These are phyloP conservation scores for Turnix velox DNA, from an alignment of 2,113 vertebrate species.

Conservation along the genomic window DNA sequence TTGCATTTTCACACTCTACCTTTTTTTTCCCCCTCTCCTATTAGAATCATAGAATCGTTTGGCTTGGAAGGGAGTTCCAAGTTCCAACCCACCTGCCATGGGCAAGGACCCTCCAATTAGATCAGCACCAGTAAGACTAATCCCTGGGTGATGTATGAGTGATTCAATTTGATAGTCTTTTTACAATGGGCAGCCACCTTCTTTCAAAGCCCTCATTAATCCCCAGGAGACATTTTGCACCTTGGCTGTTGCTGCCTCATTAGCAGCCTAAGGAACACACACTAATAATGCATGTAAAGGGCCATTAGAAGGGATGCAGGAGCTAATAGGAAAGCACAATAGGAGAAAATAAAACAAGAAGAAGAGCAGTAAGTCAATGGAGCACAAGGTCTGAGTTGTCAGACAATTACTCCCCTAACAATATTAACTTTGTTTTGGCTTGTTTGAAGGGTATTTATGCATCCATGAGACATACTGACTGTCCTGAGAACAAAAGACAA, in stretches of 20 bases:
- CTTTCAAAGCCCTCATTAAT: slow-evolving; percentile 39
- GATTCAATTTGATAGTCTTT: background rate
- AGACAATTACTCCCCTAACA: background rate
- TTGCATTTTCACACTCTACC: background rate
- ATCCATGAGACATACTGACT: background rate
- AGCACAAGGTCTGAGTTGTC: background rate
- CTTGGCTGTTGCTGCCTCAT: slow-evolving; percentile 28
- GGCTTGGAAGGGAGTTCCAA: no score
- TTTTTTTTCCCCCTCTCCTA: background rate
- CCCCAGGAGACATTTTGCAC: background rate
- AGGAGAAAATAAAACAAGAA: background rate
- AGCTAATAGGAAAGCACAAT: background rate
- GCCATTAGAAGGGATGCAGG: background rate
- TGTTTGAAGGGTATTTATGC: background rate
- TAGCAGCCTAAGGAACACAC: background rate
- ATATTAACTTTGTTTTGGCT: background rate
- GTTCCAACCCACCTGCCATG: no score
- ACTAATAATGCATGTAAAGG: background rate
- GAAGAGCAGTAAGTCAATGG: background rate
- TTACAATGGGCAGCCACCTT: background rate
- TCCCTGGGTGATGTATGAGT: background rate
- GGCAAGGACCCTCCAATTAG: no score
- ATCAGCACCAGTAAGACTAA: background rate
- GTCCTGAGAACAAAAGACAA: background rate
- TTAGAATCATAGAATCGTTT: no score